A percentile compares a stretch with the other conserved stretches of the same genome.
These are phyloP conservation scores for Aselliscus stoliczkanus DNA, from an alignment of 2,797 vertebrate species.

Conservation along the genomic window DNA sequence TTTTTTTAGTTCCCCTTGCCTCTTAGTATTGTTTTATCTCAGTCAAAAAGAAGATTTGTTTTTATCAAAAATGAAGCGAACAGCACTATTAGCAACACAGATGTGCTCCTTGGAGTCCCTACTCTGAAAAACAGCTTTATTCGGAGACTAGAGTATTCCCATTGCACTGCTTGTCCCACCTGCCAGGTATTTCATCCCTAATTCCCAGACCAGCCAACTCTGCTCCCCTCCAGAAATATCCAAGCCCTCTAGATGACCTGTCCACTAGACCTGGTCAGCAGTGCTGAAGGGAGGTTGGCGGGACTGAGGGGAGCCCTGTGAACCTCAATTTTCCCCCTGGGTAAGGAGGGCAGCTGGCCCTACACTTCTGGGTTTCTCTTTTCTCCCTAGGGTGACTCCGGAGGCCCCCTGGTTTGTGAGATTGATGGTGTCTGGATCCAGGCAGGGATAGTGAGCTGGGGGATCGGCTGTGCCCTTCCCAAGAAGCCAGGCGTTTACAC, in stretches of 20 bases:
- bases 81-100: too few relatives aligned
- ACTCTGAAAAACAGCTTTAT: background rate
- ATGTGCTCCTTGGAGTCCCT: background rate
- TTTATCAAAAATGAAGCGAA: background rate
- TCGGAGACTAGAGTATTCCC: background rate
- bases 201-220: background rate
- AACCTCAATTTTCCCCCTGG: background rate
- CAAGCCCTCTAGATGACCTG: background rate
- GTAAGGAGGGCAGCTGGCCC: background rate
- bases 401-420: constrained; percentile 85
- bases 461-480: constrained; percentile 79
- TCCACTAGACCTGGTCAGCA: background rate
- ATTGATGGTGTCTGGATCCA: constrained; percentile 74
- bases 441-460: constrained; percentile 85
- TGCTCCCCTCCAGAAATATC: background rate
- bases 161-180: background rate
- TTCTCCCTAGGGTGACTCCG: constrained; percentile 83
- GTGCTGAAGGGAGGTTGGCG: background rate
- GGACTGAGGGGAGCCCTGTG: background rate
- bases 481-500: constrained; percentile 83
- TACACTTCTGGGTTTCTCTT: background rate
- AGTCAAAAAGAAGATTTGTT: background rate
- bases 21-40: background rate
- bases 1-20: background rate
- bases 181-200: background rate